Conservation (phyloP, 2,888 invertebrate species). For the Leuctra nigra region DNA sequence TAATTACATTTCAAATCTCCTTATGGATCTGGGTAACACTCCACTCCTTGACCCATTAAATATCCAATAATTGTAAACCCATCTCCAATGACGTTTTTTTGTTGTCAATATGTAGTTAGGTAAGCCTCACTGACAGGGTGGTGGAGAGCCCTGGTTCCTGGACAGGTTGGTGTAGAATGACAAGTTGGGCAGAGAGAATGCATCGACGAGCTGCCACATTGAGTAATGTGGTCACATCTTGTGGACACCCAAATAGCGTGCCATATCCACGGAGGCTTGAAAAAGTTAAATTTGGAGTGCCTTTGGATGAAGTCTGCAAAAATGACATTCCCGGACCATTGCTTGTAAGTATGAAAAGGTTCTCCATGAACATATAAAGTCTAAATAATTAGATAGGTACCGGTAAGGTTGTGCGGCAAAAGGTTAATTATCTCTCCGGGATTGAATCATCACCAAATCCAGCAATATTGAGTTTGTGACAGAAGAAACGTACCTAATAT, state of each 20-base stretch:
- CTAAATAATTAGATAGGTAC: too few species aligned
- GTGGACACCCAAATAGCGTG: slow-evolving; percentile 74
- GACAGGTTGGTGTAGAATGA: slow-evolving; percentile 52
- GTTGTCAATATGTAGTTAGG: too few species aligned
- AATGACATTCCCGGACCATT: slow-evolving; percentile 91
- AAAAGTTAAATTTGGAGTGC: slow-evolving; percentile 92
- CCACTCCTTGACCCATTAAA: neutral
- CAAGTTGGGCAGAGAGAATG: slow-evolving; percentile 89
- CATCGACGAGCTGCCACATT: slow-evolving; percentile 85
- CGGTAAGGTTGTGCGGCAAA: too few species aligned
- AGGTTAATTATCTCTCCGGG: too few species aligned
- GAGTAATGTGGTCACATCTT: slow-evolving; percentile 85
- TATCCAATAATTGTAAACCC: neutral
- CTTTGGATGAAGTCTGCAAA: slow-evolving; percentile 88
- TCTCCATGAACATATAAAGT: too few species aligned
- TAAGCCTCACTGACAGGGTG: slow-evolving; percentile 21
- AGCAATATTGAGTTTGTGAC: too few species aligned
- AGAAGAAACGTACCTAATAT: too few species aligned
- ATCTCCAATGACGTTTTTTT: neutral
- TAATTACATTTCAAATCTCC: too few species aligned
- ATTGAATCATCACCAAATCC: too few species aligned
- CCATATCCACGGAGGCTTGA: slow-evolving; percentile 79
- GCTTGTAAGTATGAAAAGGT: slow-evolving; percentile 62
- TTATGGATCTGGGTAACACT: too few species aligned
- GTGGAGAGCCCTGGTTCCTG: slow-evolving; percentile 39